Evolutionary conservation across 2,797 vertebrate genomes (phyloP).

Genomic region (Meda fulgida): DNA sequence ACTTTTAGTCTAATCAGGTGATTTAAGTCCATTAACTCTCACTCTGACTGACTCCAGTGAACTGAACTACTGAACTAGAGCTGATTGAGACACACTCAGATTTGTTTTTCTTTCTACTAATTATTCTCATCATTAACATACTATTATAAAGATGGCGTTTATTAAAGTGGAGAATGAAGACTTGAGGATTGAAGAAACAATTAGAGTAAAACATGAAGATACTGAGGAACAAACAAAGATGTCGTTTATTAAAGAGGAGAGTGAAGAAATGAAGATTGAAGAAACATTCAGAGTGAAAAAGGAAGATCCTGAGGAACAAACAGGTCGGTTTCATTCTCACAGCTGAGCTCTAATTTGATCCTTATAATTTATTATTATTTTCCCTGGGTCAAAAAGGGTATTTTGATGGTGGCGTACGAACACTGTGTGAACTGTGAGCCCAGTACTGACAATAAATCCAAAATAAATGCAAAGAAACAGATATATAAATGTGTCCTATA

Average conservation of each 20-base stretch:
- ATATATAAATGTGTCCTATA: not conserved
- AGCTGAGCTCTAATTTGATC: not conserved
- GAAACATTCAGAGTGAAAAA: not conserved
- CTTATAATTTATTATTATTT: too few species aligned
- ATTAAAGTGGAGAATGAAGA: not conserved
- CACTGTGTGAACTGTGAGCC: not conserved
- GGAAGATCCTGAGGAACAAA: not conserved
- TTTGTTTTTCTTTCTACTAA: not conserved
- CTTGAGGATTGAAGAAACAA: not conserved
- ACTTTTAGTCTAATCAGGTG: too few species aligned
- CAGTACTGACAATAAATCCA: not conserved
- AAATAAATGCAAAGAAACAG: not conserved
- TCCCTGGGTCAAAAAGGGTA: not conserved
- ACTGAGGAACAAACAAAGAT: not conserved
- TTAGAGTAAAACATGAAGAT: not conserved
- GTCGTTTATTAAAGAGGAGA: not conserved
- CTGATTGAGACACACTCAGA: too few species aligned
- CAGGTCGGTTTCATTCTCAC: not conserved
- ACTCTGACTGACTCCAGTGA: too few species aligned
- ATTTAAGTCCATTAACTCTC: too few species aligned
- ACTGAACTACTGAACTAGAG: not conserved
- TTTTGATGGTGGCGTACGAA: not conserved
- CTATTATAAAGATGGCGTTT: not conserved
- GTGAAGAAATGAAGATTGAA: not conserved
- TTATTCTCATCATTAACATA: not conserved